Evolutionary conservation across 2,113 vertebrate genomes (phyloP), one percentile per base, ranked within the genome.

Genomic region (Turdus rufiventris): DNA sequence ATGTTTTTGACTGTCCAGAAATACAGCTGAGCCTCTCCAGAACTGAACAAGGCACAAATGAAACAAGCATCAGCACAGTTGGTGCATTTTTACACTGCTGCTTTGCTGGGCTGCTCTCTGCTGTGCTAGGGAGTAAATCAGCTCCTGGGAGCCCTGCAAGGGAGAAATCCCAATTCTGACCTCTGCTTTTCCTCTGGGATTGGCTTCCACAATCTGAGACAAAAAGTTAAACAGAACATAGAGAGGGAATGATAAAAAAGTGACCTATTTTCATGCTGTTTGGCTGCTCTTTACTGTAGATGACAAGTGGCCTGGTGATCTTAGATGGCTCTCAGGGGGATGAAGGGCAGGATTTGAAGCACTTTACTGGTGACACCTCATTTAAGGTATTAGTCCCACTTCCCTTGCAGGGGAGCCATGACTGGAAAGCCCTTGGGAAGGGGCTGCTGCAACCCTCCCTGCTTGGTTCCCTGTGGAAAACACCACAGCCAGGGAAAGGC

Each of bases 331-430:
- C 91, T 63, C 72, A 61, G 14, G 63, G 74, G 79, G 38, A 34
- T 5, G 45, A 48, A 76, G 85, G 66, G 81, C 56, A 91, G 79
- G 51, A 74, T 77, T 77, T 83, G 83, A 83, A 74, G 47, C 38
- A 60, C 40, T 80, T 85, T 71, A 63, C 21, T 0, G 24, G 85
- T 62, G 88, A 86, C 67, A 95, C 75, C 67, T 95, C 85, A 77
- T 93, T 94, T 71, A 71, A 93, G 68, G 68, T 67, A 63, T 95
- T 93, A 63, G 26, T 94, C 85, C 72, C 33, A n/a, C 75, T 92
- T 94, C 47, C 31, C 67, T 83, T 47, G 75, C 26, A 47, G 75
- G 62, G 70, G 29, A 86, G 12, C 1, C 0, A 15, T 80, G 47
- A 19, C 51, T 85, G 66, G 58, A 76, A 83, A 83, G 9, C 54